Evolutionary conservation across 2,888 invertebrate genomes (phyloP).

Genomic region (Hemistola chrysoprasaria): DNA sequence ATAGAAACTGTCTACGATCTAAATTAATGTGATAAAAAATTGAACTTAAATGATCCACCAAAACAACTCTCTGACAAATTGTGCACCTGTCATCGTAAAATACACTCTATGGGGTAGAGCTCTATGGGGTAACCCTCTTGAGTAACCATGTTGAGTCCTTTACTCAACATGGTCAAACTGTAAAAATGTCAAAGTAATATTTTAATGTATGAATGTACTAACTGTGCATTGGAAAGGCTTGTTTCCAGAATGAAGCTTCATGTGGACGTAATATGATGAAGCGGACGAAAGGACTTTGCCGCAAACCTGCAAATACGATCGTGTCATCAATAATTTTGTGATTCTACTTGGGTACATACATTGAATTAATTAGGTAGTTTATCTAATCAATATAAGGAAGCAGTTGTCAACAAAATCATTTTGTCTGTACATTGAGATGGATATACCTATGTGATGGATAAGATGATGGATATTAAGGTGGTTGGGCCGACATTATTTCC

Average conservation of each 20-base stretch:
- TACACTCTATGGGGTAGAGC: no score
- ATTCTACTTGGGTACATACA: slow-evolving; percentile 15
- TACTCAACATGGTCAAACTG: no score
- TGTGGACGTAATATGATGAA: slow-evolving; percentile 91
- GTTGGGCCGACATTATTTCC: no score
- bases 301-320: slow-evolving; percentile 78
- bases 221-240: slow-evolving; percentile 90
- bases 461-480: no score
- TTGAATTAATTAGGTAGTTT: slow-evolving; percentile 8
- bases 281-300: slow-evolving; percentile 89
- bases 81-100: no score
- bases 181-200: not conserved
- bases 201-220: slow-evolving; percentile 39
- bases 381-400: slow-evolving; percentile 13
- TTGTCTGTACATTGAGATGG: slow-evolving; percentile 19
- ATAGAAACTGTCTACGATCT: no score
- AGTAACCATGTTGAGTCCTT: no score
- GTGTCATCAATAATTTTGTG: slow-evolving; percentile 15
- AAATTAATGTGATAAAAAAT: no score
- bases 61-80: no score
- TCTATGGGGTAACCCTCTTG: no score
- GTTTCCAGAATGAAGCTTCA: slow-evolving; percentile 91
- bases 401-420: slow-evolving; percentile 31
- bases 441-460: no score
- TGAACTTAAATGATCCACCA: no score